Base-by-base conservation (phyloP, 2,797 vertebrate species). In the Spea hammondii region DNA sequence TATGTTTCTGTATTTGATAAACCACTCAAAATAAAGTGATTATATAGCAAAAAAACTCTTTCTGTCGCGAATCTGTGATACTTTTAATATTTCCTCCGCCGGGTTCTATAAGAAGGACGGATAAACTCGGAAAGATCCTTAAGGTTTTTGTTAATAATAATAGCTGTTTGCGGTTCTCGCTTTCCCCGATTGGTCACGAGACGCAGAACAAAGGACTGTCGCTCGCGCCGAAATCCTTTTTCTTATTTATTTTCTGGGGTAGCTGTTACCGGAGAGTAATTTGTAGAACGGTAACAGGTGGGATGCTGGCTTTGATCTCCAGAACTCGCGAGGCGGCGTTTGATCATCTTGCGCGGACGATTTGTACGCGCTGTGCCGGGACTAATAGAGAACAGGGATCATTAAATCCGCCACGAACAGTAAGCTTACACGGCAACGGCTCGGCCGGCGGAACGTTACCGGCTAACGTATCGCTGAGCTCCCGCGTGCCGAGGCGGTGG, bases 321-420 rank as follows among this genome's bases (percentile, higher is more conserved):
- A 6, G 10, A 50, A 66, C 72, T 44, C 8, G 12, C 45, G 9
- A 57, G 67, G 14, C 45, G 5, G 50, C 54, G 48, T 80, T 80
- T 80, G 79, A 80, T 80, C 79, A 66, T 70, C 64, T 32, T 66
- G 50, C 11, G 65, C 70, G 72, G 68, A 67, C 72, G 71, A 80
- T 75, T 80, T 80, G 79, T 59, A 14, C 60, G 3, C 5, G 32
- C 67, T 70, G 60, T 10, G 66, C 44, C 67, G 17, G 72, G 49
- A 48, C 64, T 79, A 66, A 78, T 72, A 54, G 14, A 65, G 57
- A 32, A 32, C 32, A 32, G 32, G 32, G 32, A 32, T 32, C 32
- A 32, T 32, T 32, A 32, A 32, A 32, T 32, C 32, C 32, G 32
- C 32, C 32, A 32, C 32, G 32, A 32, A 32, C 32, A 3, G 32